phyloP scores from a whole-genome alignment of 2,113 vertebrate species.

The Nothocercus nigrocapillus region DNA sequence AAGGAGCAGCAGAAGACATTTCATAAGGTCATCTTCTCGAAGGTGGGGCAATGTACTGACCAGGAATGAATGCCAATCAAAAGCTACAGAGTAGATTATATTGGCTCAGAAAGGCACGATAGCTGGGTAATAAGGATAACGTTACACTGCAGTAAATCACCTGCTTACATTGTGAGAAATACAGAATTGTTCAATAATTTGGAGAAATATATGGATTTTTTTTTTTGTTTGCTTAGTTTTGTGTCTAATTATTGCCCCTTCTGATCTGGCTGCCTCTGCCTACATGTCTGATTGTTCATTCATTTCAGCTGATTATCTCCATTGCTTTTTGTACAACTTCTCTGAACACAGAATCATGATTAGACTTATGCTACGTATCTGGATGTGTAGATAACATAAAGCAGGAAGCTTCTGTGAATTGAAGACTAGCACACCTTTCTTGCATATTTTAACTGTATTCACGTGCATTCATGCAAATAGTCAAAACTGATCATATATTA shows the following conservation, averaged over 20 bases:
- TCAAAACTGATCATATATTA: not conserved
- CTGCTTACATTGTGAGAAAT: not conserved
- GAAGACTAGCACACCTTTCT: not conserved
- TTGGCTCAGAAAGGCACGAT: not conserved
- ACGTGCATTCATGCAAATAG: not conserved
- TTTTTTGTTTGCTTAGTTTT: not conserved
- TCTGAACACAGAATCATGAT: not conserved
- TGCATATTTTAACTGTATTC: not conserved
- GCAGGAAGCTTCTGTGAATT: not conserved
- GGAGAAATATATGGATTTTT: accelerated
- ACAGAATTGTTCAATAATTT: not conserved
- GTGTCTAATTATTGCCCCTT: not conserved
- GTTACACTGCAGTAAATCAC: accelerated
- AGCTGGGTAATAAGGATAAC: not conserved
- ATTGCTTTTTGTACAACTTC: not conserved
- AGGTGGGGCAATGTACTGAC: not conserved
- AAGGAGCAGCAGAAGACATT: not conserved
- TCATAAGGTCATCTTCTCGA: not conserved
- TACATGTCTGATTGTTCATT: not conserved
- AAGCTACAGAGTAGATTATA: not conserved
- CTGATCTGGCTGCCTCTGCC: not conserved
- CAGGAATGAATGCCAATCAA: not conserved
- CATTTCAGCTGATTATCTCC: not conserved
- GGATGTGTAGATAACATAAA: not conserved
- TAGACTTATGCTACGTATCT: not conserved